Conservation (phyloP, 2,113 vertebrate genomes). For the Dendropsophus ebraccatus region DNA sequence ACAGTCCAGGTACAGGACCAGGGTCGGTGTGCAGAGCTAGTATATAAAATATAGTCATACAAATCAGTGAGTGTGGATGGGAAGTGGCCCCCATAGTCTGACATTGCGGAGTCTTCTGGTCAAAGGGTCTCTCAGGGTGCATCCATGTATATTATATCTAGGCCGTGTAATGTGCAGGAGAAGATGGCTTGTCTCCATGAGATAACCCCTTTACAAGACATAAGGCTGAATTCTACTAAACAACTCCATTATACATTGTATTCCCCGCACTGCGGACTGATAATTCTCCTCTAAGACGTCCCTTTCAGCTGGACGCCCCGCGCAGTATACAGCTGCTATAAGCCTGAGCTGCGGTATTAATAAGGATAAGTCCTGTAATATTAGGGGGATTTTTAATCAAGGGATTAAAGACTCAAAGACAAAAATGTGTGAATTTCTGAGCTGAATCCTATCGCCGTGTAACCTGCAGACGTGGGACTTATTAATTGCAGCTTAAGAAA, state of each 20-base stretch:
- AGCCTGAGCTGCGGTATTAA: neutral
- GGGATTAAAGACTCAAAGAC: neutral
- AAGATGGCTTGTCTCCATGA: too few relatives aligned
- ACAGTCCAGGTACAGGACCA: constrained; percentile 85
- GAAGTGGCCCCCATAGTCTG: neutral
- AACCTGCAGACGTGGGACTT: neutral
- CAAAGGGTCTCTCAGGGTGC: neutral
- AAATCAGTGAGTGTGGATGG: neutral
- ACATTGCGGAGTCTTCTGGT: neutral
- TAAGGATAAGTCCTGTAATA: neutral
- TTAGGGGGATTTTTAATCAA: neutral
- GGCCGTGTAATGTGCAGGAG: too few relatives aligned
- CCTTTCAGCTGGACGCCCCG: neutral
- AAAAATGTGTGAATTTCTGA: neutral
- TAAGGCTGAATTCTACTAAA: too few relatives aligned
- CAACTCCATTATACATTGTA: neutral
- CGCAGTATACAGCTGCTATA: neutral
- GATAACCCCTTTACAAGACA: too few relatives aligned
- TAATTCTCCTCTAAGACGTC: neutral
- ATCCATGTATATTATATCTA: too few relatives aligned
- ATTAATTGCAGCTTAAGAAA: too few relatives aligned
- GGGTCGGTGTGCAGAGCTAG: constrained; percentile 83
- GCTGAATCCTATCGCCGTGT: neutral
- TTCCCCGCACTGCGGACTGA: neutral
- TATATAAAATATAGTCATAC: neutral